Percentiles rank a stretch among this genome's conserved stretches.
These are phyloP conservation scores for Choloepus didactylus DNA, from an alignment of 2,797 vertebrate species.

Conservation along the genomic window DNA sequence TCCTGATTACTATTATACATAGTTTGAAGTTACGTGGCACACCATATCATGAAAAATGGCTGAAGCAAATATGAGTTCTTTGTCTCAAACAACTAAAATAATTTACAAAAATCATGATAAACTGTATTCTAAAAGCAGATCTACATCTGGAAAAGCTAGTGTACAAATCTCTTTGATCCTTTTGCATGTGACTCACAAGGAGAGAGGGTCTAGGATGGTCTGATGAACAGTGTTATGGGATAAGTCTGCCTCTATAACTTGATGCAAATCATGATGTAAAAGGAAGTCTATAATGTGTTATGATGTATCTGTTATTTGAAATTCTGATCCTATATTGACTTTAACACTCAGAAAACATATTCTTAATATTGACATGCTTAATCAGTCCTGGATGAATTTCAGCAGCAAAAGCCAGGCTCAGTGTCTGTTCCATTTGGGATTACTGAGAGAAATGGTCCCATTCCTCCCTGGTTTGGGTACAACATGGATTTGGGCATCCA, in stretches of 20 bases:
- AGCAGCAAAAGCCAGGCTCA: background rate
- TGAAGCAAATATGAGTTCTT: background rate
- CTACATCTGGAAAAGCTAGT: background rate
- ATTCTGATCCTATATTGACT: background rate
- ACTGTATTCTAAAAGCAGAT: background rate
- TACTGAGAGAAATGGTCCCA: background rate
- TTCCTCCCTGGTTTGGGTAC: background rate
- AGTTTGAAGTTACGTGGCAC: background rate
- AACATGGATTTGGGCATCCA: background rate
- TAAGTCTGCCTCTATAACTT: background rate
- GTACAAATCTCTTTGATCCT: background rate
- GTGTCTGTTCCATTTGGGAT: background rate
- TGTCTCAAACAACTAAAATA: background rate
- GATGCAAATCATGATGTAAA: background rate
- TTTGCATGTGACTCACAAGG: background rate
- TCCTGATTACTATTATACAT: background rate
- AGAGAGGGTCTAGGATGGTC: background rate
- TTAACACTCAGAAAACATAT: background rate
- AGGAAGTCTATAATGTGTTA: background rate
- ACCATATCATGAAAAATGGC: background rate
- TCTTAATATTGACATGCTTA: background rate
- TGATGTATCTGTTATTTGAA: background rate
- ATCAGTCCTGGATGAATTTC: background rate
- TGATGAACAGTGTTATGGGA: background rate
- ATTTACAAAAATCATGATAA: background rate